Percentiles rank a stretch among this genome's conserved stretches.
Evolutionary conservation across 2,113 vertebrate genomes (phyloP).

Genomic region (Periophthalmodon schlosseri): DNA sequence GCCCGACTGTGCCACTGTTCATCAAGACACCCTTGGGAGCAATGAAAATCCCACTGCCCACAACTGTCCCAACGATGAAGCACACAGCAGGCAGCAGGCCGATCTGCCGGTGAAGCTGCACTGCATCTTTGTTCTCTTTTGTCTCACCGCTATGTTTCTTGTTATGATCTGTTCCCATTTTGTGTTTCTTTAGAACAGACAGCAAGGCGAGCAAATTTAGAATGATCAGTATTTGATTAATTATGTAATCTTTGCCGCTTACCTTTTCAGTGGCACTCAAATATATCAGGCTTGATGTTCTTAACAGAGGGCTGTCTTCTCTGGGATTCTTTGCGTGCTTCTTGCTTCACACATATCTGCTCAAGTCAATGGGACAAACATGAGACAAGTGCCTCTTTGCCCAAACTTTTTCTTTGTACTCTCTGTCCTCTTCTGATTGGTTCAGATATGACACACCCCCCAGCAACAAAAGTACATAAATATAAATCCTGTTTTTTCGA

Average conservation of each 20-base stretch:
- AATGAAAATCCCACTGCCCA: conserved; percentile 91
- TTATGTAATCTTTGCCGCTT: background rate
- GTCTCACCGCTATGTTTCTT: conserved; percentile 16
- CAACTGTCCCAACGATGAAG: conserved; percentile 83
- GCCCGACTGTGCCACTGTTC: conserved; percentile 84
- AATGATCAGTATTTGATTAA: background rate
- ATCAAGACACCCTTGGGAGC: conserved; percentile 86
- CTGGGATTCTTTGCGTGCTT: background rate
- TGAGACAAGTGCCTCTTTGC: conserved; percentile 2
- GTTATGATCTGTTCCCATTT: conserved; percentile 32
- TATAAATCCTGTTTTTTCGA: conserved; percentile 61
- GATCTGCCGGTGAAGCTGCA: conserved; percentile 74
- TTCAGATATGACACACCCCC: conserved; percentile 27
- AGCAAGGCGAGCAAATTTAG: background rate
- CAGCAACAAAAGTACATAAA: background rate
- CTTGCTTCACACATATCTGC: background rate
- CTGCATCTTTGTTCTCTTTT: conserved; percentile 36
- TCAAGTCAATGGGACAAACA: background rate
- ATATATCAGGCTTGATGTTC: too few relatives aligned
- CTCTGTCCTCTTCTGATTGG: conserved; percentile 42
- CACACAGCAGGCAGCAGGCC: conserved; percentile 79
- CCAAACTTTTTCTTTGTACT: background rate
- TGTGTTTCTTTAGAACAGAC: background rate
- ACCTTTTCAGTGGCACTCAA: background rate
- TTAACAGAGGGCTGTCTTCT: background rate